Percentiles rank a stretch among this genome's conserved stretches.
These are phyloP conservation scores for Crematogaster levior DNA, from an alignment of 2,888 invertebrate genomes.

Conservation along the genomic window DNA sequence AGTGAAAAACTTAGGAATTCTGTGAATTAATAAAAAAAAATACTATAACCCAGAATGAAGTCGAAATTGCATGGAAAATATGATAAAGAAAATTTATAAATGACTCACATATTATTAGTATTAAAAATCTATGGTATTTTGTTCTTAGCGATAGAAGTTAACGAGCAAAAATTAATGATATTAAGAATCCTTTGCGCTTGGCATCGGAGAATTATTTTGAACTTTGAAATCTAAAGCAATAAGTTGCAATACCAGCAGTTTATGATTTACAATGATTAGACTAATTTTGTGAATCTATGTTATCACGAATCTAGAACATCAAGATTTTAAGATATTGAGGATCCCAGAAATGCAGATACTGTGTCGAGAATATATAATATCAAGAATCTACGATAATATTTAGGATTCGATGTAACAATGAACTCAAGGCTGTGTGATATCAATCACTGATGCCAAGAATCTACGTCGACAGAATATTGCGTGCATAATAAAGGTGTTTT, in stretches of 20 bases:
- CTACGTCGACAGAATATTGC: not conserved
- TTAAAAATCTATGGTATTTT: not conserved
- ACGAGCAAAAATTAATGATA: constrained; percentile 10
- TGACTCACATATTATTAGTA: not conserved
- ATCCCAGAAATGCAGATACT: not conserved
- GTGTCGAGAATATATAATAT: not conserved
- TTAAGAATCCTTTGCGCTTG: not conserved
- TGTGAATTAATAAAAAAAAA: not conserved
- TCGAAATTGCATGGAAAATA: not conserved
- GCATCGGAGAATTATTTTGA: not conserved
- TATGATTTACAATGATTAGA: not conserved
- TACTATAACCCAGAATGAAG: not conserved
- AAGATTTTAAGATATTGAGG: not conserved
- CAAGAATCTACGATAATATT: constrained; percentile 9
- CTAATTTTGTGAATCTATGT: not conserved
- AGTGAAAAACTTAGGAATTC: not conserved
- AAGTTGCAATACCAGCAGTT: not conserved
- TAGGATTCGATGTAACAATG: not conserved
- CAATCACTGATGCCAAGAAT: not conserved
- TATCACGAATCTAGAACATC: constrained; percentile 21
- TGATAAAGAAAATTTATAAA: not conserved
- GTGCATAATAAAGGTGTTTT: not conserved
- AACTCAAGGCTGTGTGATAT: not conserved
- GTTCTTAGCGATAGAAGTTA: not conserved
- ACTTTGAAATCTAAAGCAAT: not conserved